Evolutionary conservation across 2,888 invertebrate species (phyloP), one percentile per base, ranked within the genome.

Genomic region (Andrena dorsata): DNA sequence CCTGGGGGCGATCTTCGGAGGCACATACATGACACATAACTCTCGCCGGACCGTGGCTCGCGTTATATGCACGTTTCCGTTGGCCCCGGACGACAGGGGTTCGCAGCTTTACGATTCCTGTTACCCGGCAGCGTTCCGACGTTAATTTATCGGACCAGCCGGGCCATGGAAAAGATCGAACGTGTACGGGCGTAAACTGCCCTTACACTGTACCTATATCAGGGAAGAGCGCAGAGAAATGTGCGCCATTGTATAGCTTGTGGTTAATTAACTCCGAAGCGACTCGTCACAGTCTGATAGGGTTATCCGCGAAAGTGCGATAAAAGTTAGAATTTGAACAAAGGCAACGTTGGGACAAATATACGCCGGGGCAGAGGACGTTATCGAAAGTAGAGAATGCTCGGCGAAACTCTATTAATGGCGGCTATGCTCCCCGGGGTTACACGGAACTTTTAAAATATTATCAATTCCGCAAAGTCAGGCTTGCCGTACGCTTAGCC

Each of bases 1-100:
- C 80, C 63, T 65, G 53, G 20, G 70, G 63, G 32, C 56, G 77
- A 87, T 87, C 80, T 76, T 73, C 23, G 63, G 41, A 51, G 26
- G 65, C 58, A 28, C 76, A 68, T 71, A 32, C 56, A 41, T 32
- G 65, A 23, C 49, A 53, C 32, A 20, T 47, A 51, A 53, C 32
- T 77, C 20, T 68, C 28, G 7, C 7, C 70, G 26, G 69, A 13
- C 16, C 5, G 30, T 16, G 66, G 49, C 2, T 60, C 47, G 8
- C 32, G 23, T 26, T 35, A 10, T 20, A 35, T 47, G 51, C 61
- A 35, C 58, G 49, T 49, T 49, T 13, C 28, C 47, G 53, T 20
- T 53, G 20, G 20, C 41, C 16, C 41, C 70, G 53, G 13, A n/a
- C 16, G 13, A 58, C 20, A 60, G 20, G 32, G 20, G 26, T 71